Conservation (phyloP, 2,797 vertebrate genomes). For the Alcedo atthis region DNA sequence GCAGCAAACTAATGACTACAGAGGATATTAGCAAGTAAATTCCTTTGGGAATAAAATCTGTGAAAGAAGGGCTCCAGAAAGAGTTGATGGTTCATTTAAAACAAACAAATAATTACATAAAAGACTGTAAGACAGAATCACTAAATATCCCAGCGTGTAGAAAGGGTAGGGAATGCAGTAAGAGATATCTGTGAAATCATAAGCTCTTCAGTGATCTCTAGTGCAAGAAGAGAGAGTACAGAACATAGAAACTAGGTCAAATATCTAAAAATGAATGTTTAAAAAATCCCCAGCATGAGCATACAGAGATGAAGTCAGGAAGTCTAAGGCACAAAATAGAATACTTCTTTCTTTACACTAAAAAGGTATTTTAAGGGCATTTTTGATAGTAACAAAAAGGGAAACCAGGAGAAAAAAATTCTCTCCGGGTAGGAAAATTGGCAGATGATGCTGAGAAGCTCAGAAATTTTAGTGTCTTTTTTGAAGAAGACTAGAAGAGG, state of each 20-base stretch:
- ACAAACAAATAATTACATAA: neutral
- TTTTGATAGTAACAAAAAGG: neutral
- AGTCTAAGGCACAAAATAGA: conserved; percentile 27
- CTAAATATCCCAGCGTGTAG: neutral
- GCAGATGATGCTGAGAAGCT: neutral
- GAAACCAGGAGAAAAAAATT: conserved; percentile 1
- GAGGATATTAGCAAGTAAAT: neutral
- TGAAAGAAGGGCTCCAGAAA: neutral
- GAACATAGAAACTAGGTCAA: conserved; percentile 58
- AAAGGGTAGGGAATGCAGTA: neutral
- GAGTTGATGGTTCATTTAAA: neutral
- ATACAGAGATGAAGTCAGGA: conserved; percentile 9
- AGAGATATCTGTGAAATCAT: neutral
- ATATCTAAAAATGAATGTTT: conserved; percentile 60
- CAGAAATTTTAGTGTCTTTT: neutral
- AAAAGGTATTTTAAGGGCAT: neutral
- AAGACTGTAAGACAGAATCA: neutral
- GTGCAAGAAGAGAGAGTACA: conserved; percentile 12
- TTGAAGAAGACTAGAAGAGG: neutral
- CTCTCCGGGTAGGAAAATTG: neutral
- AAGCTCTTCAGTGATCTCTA: conserved; percentile 45
- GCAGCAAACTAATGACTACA: neutral
- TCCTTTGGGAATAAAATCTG: neutral
- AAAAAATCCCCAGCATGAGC: neutral
- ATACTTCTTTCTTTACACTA: conserved; percentile 32